phyloP scores from a whole-genome alignment of 2,888 invertebrate species.

The Phrixothrix hirtus region DNA sequence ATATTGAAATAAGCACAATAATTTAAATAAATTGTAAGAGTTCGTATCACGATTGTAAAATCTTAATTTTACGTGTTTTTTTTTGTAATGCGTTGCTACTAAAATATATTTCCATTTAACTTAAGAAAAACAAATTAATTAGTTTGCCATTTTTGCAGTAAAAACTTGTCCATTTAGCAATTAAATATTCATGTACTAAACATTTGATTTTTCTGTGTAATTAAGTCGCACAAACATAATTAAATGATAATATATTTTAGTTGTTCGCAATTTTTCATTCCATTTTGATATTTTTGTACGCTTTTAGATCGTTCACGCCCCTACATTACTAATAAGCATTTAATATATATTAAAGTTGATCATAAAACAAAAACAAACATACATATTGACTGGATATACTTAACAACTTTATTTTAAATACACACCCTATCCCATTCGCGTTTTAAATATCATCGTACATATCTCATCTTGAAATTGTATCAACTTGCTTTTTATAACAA shows the following conservation, averaged over 20 bases:
- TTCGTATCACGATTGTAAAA: constrained; percentile 37
- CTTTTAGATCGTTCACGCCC: constrained; percentile 18
- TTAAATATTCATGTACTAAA: too few species aligned
- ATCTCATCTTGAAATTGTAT: constrained; percentile 47
- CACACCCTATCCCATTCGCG: constrained; percentile 11
- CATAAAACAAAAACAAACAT: too few species aligned
- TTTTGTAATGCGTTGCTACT: background rate
- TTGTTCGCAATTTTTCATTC: constrained; percentile 35
- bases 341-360: too few species aligned
- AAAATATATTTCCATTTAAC: background rate
- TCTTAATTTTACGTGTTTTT: constrained; percentile 25
- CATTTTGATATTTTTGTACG: constrained; percentile 27
- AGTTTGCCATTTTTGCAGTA: too few species aligned
- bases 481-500: constrained; percentile 49
- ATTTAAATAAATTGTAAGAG: constrained; percentile 43
- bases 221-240: constrained; percentile 16
- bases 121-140: too few species aligned
- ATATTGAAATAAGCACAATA: constrained; percentile 53
- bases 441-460: constrained; percentile 39
- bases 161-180: too few species aligned
- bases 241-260: constrained; percentile 18
- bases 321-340: constrained; percentile 6
- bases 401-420: background rate
- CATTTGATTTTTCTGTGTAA: too few species aligned
- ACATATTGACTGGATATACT: too few species aligned